Conservation (phyloP, 2,797 vertebrate species). For the Benthosema pterotum region DNA sequence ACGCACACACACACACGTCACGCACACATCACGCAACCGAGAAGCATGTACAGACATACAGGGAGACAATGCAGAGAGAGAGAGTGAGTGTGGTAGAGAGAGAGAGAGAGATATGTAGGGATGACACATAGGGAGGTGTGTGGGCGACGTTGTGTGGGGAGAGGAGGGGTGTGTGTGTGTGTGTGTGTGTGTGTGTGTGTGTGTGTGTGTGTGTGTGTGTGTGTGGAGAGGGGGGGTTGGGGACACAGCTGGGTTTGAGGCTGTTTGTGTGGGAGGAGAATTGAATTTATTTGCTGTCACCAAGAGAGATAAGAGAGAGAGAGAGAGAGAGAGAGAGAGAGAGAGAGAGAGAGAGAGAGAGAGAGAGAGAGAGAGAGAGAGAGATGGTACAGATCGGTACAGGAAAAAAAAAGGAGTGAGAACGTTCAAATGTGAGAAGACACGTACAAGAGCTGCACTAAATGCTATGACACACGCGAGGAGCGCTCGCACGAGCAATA, state of each 20-base stretch:
- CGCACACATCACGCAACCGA: no score
- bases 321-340: slow-evolving; percentile 5
- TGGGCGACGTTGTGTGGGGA: slow-evolving; percentile 9
- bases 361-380: slow-evolving; percentile 45
- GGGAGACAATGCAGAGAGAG: not conserved
- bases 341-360: slow-evolving; percentile 46
- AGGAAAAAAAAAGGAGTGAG: no score
- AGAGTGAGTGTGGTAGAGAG: no score
- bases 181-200: no score
- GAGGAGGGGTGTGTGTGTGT: no score
- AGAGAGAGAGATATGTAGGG: not conserved
- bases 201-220: no score
- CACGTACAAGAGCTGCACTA: slow-evolving; percentile 35
- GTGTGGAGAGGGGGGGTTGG: slow-evolving; percentile 44
- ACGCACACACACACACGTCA: not conserved
- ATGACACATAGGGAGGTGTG: not conserved
- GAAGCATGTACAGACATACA: not conserved
- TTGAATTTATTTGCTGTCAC: slow-evolving; percentile 53
- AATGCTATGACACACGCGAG: slow-evolving; percentile 50
- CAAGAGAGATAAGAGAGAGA: slow-evolving; percentile 1
- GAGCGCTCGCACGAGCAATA: no score
- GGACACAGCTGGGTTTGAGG: slow-evolving; percentile 73
- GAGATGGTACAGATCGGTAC: slow-evolving; percentile 23
- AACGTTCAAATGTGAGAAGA: not conserved
- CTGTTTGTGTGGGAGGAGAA: slow-evolving; percentile 69